Evolutionary conservation across 2,113 vertebrate species (phyloP).

Genomic region (Promerops cafer): DNA sequence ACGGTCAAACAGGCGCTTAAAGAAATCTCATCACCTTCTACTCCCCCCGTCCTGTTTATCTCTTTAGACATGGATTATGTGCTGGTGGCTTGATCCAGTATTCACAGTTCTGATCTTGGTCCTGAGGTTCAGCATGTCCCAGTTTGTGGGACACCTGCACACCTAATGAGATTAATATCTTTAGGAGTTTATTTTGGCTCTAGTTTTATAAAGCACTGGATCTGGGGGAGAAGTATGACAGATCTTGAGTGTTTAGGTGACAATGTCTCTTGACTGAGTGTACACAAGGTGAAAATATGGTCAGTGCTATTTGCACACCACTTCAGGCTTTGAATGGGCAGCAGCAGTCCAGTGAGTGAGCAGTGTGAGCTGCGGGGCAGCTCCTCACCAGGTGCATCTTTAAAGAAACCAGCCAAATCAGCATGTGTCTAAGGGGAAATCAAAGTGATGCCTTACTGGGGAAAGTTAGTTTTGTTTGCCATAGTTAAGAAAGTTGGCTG

Average conservation of each 20-base stretch:
- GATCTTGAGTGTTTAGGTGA: neutral
- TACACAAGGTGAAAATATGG: neutral
- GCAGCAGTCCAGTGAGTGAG: neutral
- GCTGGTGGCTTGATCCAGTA: neutral
- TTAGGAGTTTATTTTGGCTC: neutral
- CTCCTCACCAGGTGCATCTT: neutral
- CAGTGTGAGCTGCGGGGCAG: fast-evolving
- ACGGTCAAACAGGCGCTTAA: neutral
- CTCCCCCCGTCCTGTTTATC: no score
- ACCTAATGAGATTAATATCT: neutral
- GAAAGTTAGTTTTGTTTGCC: neutral
- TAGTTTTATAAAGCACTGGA: neutral
- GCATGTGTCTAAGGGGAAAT: neutral
- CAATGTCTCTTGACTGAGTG: neutral
- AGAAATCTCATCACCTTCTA: no score
- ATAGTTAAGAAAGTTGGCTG: neutral
- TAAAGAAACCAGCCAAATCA: neutral
- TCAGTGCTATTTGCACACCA: neutral
- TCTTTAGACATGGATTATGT: neutral
- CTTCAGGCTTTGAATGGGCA: neutral
- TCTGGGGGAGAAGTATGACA: neutral
- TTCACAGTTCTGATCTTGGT: neutral
- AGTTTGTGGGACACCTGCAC: neutral
- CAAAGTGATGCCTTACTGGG: neutral
- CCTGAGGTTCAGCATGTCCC: neutral